Base-by-base conservation (phyloP, 2,888 invertebrate genomes). In the Bhutanitis thaidina region DNA sequence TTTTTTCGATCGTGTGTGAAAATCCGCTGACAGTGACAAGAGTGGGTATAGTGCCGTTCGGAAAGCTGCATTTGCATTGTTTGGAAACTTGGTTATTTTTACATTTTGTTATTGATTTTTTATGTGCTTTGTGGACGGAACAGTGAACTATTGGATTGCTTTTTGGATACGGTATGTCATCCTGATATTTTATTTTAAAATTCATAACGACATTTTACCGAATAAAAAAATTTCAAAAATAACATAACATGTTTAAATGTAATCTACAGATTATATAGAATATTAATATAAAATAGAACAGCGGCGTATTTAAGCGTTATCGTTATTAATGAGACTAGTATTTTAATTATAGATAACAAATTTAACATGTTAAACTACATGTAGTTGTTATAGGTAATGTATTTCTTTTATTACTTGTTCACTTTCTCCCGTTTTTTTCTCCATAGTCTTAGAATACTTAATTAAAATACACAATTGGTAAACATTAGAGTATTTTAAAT, bases 111-210 rank as follows among this genome's bases (percentile, higher is more conserved):
- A 55, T 57, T 57, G 54, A 58, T 55, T 61, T 58, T 34, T 56
- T 45, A 40, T 78, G 81, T 80, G 71, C 74, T n/a, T 72, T 78
- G 79, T 82, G 76, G 80, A 77, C 67, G 72, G 77, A 79, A 78
- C 75, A 71, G 75, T 80, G 74, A 77, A 71, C 69, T 69, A 77
- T 87, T 87, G 87, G 87, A 87, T 87, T 87, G 86, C 86, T 80
- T 74, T 82, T 84, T 79, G 86, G 85, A 86, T 74, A 70, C 65
- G 80, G 87, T 86, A 60, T 84, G 85, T 27, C 27, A 4, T 27
- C 40, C 41, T 40, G 15, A 16, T 43, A 36, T 4, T 40, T 37
- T 34, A 39, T 39, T 39, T 5, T 25, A 15, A 15, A 20, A 5
- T 20, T 20, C 20, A 20, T 3, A 5, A 3, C 20, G 5, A 20